Base-by-base conservation (phyloP, 2,888 invertebrate species). In the Habroteleia sp. region DNA sequence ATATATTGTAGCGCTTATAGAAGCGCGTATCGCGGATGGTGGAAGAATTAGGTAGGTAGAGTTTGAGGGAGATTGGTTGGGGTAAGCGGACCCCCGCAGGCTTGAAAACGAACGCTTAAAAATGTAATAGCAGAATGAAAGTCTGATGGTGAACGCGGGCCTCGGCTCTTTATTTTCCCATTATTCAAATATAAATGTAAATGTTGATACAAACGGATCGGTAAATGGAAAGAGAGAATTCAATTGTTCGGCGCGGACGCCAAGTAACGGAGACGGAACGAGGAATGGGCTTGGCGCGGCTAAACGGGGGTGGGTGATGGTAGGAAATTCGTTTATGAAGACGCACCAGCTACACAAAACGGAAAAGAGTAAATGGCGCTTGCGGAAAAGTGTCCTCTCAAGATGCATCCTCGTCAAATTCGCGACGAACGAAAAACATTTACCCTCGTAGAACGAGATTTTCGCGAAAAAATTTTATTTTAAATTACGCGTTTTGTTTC, bases 171-270 rank as follows among this genome's bases (percentile, higher is more conserved):
- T 87, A 86, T 85, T 87, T 87, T 83, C 83, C 87, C 87, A 88
- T 88, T 88, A 88, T 88, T 88, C 88, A 88, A 88, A 88, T 88
- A 87, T 88, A 88, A 88, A 88, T 88, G 88, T 88, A 88, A 88
- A 88, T 88, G 88, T 88, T 88, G 88, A 87, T 88, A 88, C 88
- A 88, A 88, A 88, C 86, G 88, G 86, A 88, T 87, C 88, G 88
- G 87, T 86, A 87, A 86, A 87, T 86, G 86, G 86, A 87, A 85
- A 86, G 87, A 87, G 87, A 87, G 87, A 87, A 88, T 88, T 87
- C 84, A 87, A 88, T 88, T 88, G 88, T 88, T 86, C 81, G 80
- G 76, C 82, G 79, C 79, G 81, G 78, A 81, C 52, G 77, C 76
- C 75, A 74, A 79, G 68, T 76, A 66, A 71, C 77, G 71, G 69